Conservation (phyloP, 92 coral and sea anemone genomes). For the Siderastrea siderea region DNA sequence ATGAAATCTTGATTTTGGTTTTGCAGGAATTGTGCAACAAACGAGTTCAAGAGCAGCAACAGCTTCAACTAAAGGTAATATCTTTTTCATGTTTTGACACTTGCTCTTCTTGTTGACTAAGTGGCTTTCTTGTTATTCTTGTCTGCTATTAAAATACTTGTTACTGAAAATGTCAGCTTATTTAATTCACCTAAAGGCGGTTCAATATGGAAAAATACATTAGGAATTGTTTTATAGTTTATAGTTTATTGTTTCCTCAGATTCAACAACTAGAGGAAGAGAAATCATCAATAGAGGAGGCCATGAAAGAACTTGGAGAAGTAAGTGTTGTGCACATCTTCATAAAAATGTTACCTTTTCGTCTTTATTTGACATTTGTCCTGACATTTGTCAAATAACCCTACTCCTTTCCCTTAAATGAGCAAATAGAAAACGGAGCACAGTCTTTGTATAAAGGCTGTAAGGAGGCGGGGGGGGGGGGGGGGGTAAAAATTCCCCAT, state of each 20-base stretch:
- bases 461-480: too few species aligned
- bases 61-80: slow-evolving; percentile 62
- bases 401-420: too few species aligned
- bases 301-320: slow-evolving; percentile 83
- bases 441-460: too few species aligned
- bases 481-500: too few species aligned
- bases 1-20: background rate
- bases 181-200: too few species aligned
- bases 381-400: background rate
- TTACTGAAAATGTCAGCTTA: too few species aligned
- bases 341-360: background rate
- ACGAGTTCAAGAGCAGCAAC: slow-evolving; percentile 66
- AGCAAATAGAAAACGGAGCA: too few species aligned
- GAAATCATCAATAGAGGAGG: slow-evolving; percentile 62
- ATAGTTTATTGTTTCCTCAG: slow-evolving; percentile 17
- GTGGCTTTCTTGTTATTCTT: background rate
- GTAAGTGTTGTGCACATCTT: slow-evolving; percentile 23
- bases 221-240: background rate
- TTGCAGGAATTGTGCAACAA: slow-evolving; percentile 71
- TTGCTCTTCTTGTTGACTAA: background rate
- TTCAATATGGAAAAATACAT: too few species aligned
- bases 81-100: background rate
- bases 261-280: slow-evolving; percentile 75
- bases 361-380: too few species aligned
- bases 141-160: background rate